phyloP scores from a whole-genome alignment of 2,888 invertebrate genomes.

The Troides aeacus region DNA sequence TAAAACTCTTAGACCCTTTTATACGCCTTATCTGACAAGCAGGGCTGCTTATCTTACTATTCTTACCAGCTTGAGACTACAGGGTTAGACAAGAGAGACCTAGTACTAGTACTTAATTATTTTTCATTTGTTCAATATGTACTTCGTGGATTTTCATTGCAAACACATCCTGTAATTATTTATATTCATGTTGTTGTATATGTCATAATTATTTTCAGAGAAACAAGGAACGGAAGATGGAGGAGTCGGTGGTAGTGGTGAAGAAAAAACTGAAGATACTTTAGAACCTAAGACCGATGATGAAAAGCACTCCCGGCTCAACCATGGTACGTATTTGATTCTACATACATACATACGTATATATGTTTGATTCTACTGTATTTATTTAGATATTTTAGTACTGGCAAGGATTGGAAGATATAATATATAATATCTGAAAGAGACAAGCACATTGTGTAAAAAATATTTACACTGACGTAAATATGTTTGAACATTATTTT shows the following conservation, averaged over 20 bases:
- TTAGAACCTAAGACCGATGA: slow-evolving; percentile 66
- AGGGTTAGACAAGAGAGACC: no score
- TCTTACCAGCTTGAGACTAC: no score
- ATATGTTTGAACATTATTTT: no score
- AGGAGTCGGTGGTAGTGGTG: slow-evolving; percentile 57
- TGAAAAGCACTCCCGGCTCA: slow-evolving; percentile 69
- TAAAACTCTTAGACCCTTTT: no score
- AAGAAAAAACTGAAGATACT: slow-evolving; percentile 57
- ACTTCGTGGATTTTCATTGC: not conserved
- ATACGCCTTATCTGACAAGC: no score
- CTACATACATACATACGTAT: not conserved
- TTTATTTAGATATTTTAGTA: not conserved
- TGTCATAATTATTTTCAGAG: slow-evolving; percentile 41
- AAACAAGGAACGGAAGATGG: slow-evolving; percentile 61
- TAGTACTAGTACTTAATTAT: no score
- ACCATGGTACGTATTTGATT: slow-evolving; percentile 54
- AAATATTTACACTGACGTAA: no score
- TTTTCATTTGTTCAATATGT: not conserved
- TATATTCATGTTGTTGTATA: not conserved
- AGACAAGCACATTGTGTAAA: no score
- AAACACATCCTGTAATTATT: not conserved
- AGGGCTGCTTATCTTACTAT: no score
- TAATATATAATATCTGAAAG: no score
- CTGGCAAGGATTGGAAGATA: no score
- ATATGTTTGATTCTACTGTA: not conserved